These are phyloP conservation scores for Ophion ventricosus DNA, from an alignment of 2,888 invertebrate species.

Conservation along the genomic window DNA sequence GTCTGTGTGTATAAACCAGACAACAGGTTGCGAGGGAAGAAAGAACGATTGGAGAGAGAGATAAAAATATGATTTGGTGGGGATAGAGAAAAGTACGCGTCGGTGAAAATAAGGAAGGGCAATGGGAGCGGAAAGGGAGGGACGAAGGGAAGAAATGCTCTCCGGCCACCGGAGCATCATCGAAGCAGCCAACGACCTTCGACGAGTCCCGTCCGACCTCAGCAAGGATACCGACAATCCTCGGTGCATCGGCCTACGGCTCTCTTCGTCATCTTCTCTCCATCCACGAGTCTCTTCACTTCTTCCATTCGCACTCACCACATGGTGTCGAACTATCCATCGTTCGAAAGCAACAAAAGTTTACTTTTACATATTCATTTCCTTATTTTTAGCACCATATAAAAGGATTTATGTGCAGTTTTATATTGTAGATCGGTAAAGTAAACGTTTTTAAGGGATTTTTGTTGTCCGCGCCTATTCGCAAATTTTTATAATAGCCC, in stretches of 20 bases:
- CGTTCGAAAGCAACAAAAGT: too few relatives aligned
- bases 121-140: not conserved
- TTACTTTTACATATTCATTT: too few relatives aligned
- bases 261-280: constrained; percentile 33
- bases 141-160: constrained; percentile 46
- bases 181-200: constrained; percentile 79
- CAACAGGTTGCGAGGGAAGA: constrained; percentile 48
- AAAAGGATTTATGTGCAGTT: too few relatives aligned
- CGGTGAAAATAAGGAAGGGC: constrained; percentile 33
- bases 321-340: constrained; percentile 6
- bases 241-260: constrained; percentile 79
- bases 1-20: too few relatives aligned
- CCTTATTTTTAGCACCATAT: too few relatives aligned
- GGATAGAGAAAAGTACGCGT: constrained; percentile 51
- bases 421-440: too few relatives aligned
- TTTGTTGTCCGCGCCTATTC: too few relatives aligned
- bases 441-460: too few relatives aligned
- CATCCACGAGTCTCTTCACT: not conserved
- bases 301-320: constrained; percentile 59
- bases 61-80: constrained; percentile 41
- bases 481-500: too few relatives aligned
- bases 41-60: constrained; percentile 42
- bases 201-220: constrained; percentile 74
- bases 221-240: constrained; percentile 81
- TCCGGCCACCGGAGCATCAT: constrained; percentile 62